Evolutionary conservation across 2,113 vertebrate genomes (phyloP).

Genomic region (Protomyctophum bolini): DNA sequence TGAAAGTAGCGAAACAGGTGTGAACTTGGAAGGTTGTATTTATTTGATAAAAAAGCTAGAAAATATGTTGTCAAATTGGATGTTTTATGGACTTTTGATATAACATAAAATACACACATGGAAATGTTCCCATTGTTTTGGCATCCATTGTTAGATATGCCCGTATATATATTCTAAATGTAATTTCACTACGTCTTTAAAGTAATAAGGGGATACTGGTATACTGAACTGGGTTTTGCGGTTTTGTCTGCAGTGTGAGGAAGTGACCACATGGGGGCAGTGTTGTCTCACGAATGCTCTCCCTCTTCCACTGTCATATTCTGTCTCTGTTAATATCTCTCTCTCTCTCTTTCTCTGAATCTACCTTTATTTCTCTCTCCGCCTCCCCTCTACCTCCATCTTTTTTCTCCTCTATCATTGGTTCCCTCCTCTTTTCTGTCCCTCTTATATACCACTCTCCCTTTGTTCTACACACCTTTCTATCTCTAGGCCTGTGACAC

Average conservation of each 20-base stretch:
- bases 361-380: neutral
- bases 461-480: neutral
- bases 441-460: neutral
- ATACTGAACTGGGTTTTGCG: neutral
- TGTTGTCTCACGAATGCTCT: conserved; percentile 11
- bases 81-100: no score
- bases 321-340: neutral
- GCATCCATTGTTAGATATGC: no score
- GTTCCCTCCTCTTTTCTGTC: neutral
- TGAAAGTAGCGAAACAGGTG: no score
- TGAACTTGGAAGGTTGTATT: no score
- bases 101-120: no score
- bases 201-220: no score
- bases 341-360: neutral
- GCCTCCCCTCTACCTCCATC: neutral
- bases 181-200: no score
- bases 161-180: no score
- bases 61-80: no score
- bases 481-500: neutral
- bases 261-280: conserved; percentile 59
- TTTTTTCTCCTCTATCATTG: no score
- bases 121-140: no score
- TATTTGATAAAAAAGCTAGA: no score
- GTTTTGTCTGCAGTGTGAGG: neutral
- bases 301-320: neutral